phyloP scores from a whole-genome alignment of 1,140 invertebrate genomes.

The Orchesella cincta region DNA sequence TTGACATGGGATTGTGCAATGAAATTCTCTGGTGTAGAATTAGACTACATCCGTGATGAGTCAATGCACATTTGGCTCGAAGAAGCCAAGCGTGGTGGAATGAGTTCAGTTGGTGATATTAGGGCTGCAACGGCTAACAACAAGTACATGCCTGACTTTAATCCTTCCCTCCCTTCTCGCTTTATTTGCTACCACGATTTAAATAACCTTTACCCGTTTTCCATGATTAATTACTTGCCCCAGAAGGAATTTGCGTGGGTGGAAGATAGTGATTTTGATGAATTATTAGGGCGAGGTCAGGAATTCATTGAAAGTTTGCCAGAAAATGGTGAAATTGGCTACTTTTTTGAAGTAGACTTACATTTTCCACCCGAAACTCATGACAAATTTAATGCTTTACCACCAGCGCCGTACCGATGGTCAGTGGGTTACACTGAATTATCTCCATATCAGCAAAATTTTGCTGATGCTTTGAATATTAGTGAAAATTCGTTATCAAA shows the following conservation, averaged over 20 bases:
- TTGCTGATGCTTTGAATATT: not conserved
- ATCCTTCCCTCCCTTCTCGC: not conserved
- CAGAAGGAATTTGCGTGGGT: not conserved
- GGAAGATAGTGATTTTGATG: not conserved
- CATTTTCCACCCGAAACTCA: not conserved
- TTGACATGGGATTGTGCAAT: not conserved
- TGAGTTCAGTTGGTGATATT: not conserved
- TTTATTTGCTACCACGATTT: not conserved
- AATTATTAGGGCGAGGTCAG: not conserved
- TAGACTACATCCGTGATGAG: not conserved
- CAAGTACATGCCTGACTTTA: not conserved
- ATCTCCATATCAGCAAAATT: not conserved
- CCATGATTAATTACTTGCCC: not conserved
- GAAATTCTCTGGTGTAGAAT: not conserved
- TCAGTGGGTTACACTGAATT: not conserved
- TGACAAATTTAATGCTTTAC: not conserved
- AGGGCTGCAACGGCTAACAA: not conserved
- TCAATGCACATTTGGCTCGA: not conserved
- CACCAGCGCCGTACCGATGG: not conserved
- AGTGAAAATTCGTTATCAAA: not conserved
- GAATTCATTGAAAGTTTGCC: not conserved
- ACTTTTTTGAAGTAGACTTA: not conserved
- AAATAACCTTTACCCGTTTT: not conserved
- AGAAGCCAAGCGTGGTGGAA: not conserved
- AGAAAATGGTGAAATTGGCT: not conserved